Conservation (phyloP, 1,140 invertebrate species). For the Eriocheir sinensis region DNA sequence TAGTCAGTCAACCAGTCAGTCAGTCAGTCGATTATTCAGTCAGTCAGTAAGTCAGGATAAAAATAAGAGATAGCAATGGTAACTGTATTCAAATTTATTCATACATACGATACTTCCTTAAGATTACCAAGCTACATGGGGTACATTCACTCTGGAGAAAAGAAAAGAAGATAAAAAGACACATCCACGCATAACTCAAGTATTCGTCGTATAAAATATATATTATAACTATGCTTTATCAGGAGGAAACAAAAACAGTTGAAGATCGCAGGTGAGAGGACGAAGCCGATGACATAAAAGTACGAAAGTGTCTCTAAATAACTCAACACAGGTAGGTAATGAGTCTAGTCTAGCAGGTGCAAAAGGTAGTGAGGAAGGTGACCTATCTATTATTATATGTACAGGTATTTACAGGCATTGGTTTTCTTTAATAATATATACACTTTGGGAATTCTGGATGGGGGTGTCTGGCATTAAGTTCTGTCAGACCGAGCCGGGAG, state of each 20-base stretch:
- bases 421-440: not conserved
- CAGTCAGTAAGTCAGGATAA: too few relatives aligned
- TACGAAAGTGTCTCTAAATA: not conserved
- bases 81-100: conserved; percentile 3
- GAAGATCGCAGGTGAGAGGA: not conserved
- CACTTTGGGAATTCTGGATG: not conserved
- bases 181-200: not conserved
- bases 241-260: not conserved
- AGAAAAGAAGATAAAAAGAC: not conserved
- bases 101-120: not conserved
- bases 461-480: not conserved
- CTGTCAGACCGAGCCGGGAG: too few relatives aligned
- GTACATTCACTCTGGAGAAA: not conserved
- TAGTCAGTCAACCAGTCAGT: too few relatives aligned
- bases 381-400: not conserved
- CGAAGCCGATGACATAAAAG: not conserved
- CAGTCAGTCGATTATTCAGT: too few relatives aligned
- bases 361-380: not conserved
- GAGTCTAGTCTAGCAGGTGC: not conserved
- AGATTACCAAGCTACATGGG: not conserved
- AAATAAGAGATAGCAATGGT: too few relatives aligned
- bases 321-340: not conserved
- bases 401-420: not conserved
- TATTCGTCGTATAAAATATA: not conserved
- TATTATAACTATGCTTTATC: too few relatives aligned